Evolutionary conservation across 2,888 invertebrate genomes (phyloP).

Genomic region (Rhingia campestris): DNA sequence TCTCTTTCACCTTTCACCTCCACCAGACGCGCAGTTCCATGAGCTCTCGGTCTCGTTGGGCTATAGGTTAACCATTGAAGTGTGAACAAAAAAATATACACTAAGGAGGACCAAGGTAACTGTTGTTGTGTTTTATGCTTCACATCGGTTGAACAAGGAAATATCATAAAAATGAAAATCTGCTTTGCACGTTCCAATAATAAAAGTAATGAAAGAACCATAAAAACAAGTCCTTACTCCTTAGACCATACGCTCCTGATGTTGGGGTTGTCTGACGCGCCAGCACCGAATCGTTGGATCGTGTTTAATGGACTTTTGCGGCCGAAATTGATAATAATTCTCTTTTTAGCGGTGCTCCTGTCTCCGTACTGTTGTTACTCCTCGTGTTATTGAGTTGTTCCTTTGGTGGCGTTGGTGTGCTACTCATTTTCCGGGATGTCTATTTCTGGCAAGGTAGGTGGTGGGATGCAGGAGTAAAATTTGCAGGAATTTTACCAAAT

Average conservation of each 20-base stretch:
- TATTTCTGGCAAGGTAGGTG: constrained; percentile 14
- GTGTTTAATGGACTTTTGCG: constrained; percentile 68
- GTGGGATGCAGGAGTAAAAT: background rate
- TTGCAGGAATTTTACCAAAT: constrained; percentile 57
- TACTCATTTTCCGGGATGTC: constrained; percentile 29
- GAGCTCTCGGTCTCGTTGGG: constrained; percentile 2
- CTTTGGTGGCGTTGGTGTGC: background rate
- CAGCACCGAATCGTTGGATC: constrained; percentile 53
- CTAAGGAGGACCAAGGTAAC: constrained; percentile 3
- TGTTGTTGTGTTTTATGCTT: constrained; percentile 25
- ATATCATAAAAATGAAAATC: constrained; percentile 44
- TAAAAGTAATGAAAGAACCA: constrained; percentile 71
- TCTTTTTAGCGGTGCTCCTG: constrained; percentile 55
- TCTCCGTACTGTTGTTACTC: constrained; percentile 38
- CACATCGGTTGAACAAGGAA: constrained; percentile 20
- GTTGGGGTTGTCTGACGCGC: constrained; percentile 14
- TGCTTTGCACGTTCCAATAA: constrained; percentile 66
- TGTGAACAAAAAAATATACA: constrained; percentile 20
- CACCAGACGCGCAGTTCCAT: background rate
- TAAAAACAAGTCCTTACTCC: constrained; percentile 48
- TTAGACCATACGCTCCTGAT: no score
- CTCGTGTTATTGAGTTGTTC: constrained; percentile 56
- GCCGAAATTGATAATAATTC: constrained; percentile 70
- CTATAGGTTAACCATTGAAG: constrained; percentile 35
- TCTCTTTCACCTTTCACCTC: constrained; percentile 40